These are phyloP conservation scores for Lissocephala sabroskyi DNA, from an alignment of 2,888 invertebrate species.

Conservation along the genomic window DNA sequence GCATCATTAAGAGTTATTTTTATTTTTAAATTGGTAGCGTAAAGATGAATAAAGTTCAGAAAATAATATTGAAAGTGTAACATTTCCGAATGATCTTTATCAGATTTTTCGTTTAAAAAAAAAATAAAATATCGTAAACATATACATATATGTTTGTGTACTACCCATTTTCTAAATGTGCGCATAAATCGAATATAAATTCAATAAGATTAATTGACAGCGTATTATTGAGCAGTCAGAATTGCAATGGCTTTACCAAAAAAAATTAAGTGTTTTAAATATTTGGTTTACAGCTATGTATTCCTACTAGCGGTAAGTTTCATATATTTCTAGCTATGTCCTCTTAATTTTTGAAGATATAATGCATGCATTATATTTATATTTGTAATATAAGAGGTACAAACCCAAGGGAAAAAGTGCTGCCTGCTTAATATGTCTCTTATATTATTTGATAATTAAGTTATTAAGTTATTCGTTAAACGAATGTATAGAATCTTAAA, in stretches of 20 bases:
- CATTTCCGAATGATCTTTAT: too few relatives aligned
- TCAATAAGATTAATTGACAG: background rate
- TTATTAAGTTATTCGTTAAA: too few relatives aligned
- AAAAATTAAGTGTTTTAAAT: conserved; percentile 72
- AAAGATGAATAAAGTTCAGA: conserved; percentile 28
- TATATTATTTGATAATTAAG: too few relatives aligned
- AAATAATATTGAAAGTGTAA: background rate
- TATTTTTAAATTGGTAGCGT: conserved; percentile 50
- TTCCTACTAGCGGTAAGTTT: conserved; percentile 71
- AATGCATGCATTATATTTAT: too few relatives aligned
- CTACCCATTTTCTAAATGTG: too few relatives aligned
- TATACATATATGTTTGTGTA: too few relatives aligned
- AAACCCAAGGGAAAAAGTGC: too few relatives aligned
- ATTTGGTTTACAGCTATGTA: conserved; percentile 72
- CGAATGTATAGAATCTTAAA: too few relatives aligned
- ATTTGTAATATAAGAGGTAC: too few relatives aligned
- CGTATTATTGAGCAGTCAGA: conserved; percentile 1
- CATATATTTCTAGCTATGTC: too few relatives aligned
- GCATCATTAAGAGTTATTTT: conserved; percentile 47
- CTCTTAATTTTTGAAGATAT: too few relatives aligned
- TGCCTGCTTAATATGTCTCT: too few relatives aligned
- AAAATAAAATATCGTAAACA: background rate
- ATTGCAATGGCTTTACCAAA: conserved; percentile 68
- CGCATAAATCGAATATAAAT: background rate
- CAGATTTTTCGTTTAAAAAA: background rate